phyloP scores from a whole-genome alignment of 1,140 invertebrate species.

The Macrobrachium rosenbergii region DNA sequence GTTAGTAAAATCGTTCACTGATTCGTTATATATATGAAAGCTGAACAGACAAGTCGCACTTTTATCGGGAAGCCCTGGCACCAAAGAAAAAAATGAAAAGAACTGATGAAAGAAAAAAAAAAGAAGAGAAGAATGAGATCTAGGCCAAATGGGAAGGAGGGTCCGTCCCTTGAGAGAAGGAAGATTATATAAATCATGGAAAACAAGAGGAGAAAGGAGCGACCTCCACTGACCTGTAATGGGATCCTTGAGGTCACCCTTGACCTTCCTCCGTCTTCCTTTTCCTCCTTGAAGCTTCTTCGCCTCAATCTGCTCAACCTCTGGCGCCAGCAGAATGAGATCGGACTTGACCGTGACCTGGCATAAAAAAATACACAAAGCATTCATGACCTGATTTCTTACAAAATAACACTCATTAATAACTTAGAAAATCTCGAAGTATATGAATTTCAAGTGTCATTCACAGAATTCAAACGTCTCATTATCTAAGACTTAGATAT shows the following conservation, averaged over 20 bases:
- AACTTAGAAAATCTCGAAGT: too few species aligned
- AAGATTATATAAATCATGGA: background rate
- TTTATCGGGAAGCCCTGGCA: too few species aligned
- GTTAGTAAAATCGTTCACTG: too few species aligned
- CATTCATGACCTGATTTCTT: background rate
- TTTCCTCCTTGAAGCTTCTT: background rate
- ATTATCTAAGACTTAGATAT: too few species aligned
- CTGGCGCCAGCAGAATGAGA: constrained; percentile 20
- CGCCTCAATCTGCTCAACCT: background rate
- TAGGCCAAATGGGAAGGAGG: too few species aligned
- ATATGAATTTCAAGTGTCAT: too few species aligned
- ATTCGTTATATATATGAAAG: too few species aligned
- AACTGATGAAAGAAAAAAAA: background rate
- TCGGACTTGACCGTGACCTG: constrained; percentile 22
- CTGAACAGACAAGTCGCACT: too few species aligned
- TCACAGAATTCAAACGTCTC: too few species aligned
- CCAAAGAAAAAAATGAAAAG: background rate
- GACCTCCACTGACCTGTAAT: background rate
- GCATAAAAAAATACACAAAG: background rate
- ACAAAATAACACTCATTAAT: too few species aligned
- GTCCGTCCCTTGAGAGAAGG: background rate
- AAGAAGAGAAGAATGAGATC: background rate
- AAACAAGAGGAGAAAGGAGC: background rate
- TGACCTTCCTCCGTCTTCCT: background rate
- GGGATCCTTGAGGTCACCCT: background rate